phyloP scores from a whole-genome alignment of 2,888 invertebrate genomes.

The Tenthredo notha region DNA sequence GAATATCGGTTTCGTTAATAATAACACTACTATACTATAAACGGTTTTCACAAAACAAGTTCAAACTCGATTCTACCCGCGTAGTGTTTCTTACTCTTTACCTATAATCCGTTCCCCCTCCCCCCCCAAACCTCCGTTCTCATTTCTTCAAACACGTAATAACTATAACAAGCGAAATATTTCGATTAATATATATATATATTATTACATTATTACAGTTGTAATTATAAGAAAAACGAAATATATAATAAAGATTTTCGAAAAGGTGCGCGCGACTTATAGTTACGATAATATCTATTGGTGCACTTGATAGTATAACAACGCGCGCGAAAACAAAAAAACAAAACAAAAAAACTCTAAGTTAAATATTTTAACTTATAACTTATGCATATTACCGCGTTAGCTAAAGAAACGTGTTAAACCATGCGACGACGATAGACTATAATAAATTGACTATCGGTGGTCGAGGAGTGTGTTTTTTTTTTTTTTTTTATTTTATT shows the following conservation, averaged over 20 bases:
- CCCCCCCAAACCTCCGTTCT: too few species aligned
- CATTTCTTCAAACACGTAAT: background rate
- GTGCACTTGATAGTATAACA: background rate
- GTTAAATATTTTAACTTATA: background rate
- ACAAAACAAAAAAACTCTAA: background rate
- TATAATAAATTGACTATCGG: background rate
- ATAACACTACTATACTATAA: background rate
- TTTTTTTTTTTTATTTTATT: too few species aligned
- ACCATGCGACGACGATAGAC: conserved; percentile 33
- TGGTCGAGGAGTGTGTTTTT: background rate
- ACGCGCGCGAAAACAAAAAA: too few species aligned
- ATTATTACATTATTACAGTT: too few species aligned
- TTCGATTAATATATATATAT: background rate
- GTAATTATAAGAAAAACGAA: too few species aligned
- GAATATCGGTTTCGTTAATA: background rate
- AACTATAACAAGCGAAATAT: background rate
- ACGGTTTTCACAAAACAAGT: conserved; percentile 9
- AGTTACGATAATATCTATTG: background rate
- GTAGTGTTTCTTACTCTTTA: background rate
- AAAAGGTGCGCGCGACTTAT: background rate
- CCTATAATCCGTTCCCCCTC: background rate
- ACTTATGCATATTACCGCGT: background rate
- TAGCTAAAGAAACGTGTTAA: conserved; percentile 3
- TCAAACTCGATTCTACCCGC: background rate
- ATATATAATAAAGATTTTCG: background rate